Evolutionary conservation across 2,888 invertebrate species (phyloP).

Genomic region (Lasioglossum oenotherae): DNA sequence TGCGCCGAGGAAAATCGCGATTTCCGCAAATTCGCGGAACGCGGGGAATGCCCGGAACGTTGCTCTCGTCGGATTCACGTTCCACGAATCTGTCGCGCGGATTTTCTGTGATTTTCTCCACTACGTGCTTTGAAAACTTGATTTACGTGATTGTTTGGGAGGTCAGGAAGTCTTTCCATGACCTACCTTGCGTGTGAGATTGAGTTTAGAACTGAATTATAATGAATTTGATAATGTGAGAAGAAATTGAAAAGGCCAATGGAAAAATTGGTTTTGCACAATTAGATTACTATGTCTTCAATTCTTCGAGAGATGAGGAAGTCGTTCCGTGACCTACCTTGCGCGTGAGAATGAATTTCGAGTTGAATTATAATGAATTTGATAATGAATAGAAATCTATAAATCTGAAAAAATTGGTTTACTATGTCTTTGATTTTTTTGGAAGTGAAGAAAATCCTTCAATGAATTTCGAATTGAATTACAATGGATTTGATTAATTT

Average conservation of each 20-base stretch:
- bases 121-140: background rate
- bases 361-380: no score
- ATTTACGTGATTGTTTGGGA: background rate
- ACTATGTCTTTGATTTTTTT: no score
- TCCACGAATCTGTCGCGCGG: background rate
- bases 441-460: no score
- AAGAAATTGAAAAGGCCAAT: background rate
- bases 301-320: background rate
- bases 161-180: background rate
- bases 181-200: background rate
- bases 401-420: no score
- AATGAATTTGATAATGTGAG: background rate
- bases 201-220: background rate
- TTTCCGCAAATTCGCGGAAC: conserved; percentile 8
- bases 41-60: background rate
- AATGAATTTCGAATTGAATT: no score
- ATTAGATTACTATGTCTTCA: background rate
- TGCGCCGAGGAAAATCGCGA: conserved; percentile 7
- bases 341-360: no score
- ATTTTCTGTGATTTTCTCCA: background rate
- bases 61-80: background rate
- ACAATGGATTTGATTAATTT: no score
- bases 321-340: no score
- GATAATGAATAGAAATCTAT: no score
- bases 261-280: background rate